Evolutionary conservation across 2,113 vertebrate genomes (phyloP), one percentile per base, ranked within the genome.

Genomic region (Xiphias gladius): DNA sequence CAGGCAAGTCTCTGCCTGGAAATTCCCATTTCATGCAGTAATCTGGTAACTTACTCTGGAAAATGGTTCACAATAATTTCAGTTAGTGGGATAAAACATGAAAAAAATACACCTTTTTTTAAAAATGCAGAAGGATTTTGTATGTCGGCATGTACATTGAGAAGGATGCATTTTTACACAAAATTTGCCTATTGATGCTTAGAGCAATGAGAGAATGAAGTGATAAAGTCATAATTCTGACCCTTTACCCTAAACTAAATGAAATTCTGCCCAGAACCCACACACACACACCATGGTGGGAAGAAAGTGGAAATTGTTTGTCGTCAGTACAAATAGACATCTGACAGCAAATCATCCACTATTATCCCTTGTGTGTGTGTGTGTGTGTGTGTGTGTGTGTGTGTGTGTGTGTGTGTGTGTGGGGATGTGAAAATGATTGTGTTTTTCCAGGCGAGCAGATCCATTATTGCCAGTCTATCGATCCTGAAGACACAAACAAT

Each of bases 381-480:
- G n/a, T n/a, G n/a, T n/a, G n/a, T n/a, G n/a, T n/a, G n/a, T n/a
- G n/a, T n/a, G n/a, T n/a, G n/a, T n/a, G n/a, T n/a, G n/a, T n/a
- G n/a, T n/a, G n/a, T n/a, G n/a, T n/a, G n/a, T 39, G 37, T 73
- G 48, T 76, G 57, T 72, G 75, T 70, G 77, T 75, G 67, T 65
- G 82, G 32, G 50, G n/a, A 22, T 50, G 62, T 85, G 50, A 74
- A 62, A 83, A 77, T 57, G 30, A 83, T 83, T 66, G 68, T 80
- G 50, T 84, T 86, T 82, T 85, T 85, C 79, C 87, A 73, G 74
- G 82, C 58, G 83, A 79, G 35, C 70, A 61, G 79, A 80, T 55
- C 55, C 41, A 62, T 73, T 82, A 48, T 79, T 55, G 39, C 59
- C 39, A 11, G 65, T 74, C n/a, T 8, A 32, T 65, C 30, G 61